Conservation (phyloP, 1,140 invertebrate species). For the Onthophagus taurus region DNA sequence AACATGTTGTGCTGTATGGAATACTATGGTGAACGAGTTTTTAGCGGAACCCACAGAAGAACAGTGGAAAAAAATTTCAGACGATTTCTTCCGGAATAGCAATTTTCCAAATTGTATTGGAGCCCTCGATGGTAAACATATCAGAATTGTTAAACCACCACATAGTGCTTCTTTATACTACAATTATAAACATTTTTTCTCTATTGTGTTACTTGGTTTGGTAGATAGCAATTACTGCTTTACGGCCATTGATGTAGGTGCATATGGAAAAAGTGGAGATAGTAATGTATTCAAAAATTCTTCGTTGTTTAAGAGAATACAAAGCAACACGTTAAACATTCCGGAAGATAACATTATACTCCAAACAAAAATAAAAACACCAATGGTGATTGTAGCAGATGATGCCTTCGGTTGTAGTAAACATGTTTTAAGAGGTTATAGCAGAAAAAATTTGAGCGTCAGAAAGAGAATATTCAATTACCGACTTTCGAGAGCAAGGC, state of each 20-base stretch:
- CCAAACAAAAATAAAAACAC: constrained; percentile 1
- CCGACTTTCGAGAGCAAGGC: constrained; percentile 33
- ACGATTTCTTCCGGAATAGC: constrained; percentile 35
- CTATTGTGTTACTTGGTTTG: constrained; percentile 36
- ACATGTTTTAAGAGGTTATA: constrained; percentile 38
- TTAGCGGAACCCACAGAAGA: constrained; percentile 10
- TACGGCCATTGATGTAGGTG: constrained; percentile 35
- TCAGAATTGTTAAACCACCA: constrained; percentile 27
- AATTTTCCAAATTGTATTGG: constrained; percentile 35
- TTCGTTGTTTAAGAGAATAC: neutral
- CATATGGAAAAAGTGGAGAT: constrained; percentile 38
- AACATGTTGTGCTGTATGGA: constrained; percentile 8
- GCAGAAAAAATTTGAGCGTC: constrained; percentile 19
- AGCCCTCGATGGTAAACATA: constrained; percentile 36
- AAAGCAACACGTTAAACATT: neutral
- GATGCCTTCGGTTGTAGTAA: constrained; percentile 38
- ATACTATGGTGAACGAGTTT: constrained; percentile 1
- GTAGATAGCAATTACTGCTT: constrained; percentile 35
- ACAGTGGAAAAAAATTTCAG: constrained; percentile 22
- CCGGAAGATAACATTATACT: neutral
- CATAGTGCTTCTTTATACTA: constrained; percentile 30
- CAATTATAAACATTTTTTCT: constrained; percentile 33
- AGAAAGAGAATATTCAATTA: constrained; percentile 40
- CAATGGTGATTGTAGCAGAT: constrained; percentile 32
- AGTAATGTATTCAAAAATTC: constrained; percentile 25